Conservation (phyloP, 2,888 invertebrate genomes). For the Epistrophella euchroma region DNA sequence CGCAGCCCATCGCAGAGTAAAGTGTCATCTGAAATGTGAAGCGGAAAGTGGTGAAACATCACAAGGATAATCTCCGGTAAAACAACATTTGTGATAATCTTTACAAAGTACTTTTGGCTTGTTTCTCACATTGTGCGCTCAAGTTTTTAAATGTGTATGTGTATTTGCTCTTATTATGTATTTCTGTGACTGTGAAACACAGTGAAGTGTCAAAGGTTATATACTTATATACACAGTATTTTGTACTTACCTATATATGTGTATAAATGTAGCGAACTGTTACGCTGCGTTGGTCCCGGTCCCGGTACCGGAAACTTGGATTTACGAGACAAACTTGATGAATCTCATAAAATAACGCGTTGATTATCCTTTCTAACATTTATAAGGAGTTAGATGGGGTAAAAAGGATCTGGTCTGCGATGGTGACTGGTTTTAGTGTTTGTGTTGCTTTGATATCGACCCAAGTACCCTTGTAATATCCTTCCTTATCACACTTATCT, state of each 20-base stretch:
- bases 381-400: constrained; percentile 45
- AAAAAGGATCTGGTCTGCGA: background rate
- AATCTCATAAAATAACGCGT: constrained; percentile 75
- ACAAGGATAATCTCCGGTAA: constrained; percentile 75
- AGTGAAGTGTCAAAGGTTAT: constrained; percentile 51
- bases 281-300: constrained; percentile 40
- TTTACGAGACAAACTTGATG: constrained; percentile 66
- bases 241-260: background rate
- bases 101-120: constrained; percentile 75
- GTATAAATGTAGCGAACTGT: background rate
- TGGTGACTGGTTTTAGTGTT: background rate
- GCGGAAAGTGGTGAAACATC: constrained; percentile 75
- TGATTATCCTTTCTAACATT: constrained; percentile 73
- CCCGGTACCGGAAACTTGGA: constrained; percentile 43
- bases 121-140: constrained; percentile 56
- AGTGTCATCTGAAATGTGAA: constrained; percentile 72
- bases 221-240: background rate
- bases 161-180: background rate
- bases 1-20: constrained; percentile 42
- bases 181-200: constrained; percentile 22
- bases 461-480: constrained; percentile 29
- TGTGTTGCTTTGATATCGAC: constrained; percentile 10
- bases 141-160: background rate
- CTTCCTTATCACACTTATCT: background rate
- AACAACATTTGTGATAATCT: constrained; percentile 76